phyloP scores from a whole-genome alignment of 2,113 vertebrate species.

The Strix uralensis region DNA sequence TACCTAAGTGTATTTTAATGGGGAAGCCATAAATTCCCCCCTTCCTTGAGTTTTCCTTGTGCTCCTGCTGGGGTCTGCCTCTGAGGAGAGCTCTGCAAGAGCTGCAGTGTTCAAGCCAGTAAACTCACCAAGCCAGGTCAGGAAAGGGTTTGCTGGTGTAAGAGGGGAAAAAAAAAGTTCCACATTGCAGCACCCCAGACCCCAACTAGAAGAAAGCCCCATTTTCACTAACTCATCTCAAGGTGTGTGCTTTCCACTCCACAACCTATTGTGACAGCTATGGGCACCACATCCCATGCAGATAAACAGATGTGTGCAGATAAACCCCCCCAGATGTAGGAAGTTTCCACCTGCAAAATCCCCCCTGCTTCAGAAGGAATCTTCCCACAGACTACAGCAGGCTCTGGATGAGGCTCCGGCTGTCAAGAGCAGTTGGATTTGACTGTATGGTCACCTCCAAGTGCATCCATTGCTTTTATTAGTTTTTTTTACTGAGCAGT shows the following conservation, averaged over 20 bases:
- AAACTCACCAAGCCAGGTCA: background rate
- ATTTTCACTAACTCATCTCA: background rate
- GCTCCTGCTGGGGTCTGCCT: background rate
- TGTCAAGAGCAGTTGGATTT: background rate
- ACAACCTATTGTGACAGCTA: background rate
- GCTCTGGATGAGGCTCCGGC: background rate
- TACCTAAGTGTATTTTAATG: background rate
- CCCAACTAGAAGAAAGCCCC: background rate
- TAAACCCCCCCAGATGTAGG: background rate
- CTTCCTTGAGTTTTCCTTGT: background rate
- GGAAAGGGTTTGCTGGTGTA: background rate
- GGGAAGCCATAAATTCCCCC: background rate
- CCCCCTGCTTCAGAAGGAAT: background rate
- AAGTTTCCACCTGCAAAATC: background rate
- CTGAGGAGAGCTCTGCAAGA: background rate
- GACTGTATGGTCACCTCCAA: background rate
- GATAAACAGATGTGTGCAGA: background rate
- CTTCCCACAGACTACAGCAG: background rate
- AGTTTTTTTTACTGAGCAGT: background rate
- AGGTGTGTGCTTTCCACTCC: background rate
- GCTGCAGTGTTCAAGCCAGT: background rate
- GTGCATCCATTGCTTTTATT: background rate
- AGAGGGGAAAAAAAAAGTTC: background rate
- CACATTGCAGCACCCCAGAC: background rate
- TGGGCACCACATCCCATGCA: background rate